Conservation (phyloP, 2,113 vertebrate genomes). For the Lophotis ruficrista region DNA sequence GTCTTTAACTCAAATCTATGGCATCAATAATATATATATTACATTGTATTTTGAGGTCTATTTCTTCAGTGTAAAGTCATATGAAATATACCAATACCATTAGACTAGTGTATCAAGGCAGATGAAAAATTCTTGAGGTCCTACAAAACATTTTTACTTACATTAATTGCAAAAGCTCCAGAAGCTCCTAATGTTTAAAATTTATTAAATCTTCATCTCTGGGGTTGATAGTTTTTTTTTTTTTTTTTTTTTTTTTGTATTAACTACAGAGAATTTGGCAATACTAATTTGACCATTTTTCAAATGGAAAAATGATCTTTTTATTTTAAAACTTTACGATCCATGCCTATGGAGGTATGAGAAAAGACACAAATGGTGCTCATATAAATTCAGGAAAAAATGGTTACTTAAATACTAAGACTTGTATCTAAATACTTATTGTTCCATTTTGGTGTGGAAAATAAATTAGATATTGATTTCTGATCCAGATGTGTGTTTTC, state of each 20-base stretch:
- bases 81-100: background rate
- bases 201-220: background rate
- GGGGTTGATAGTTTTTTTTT: background rate
- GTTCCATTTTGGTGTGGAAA: background rate
- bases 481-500: background rate
- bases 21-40: conserved; percentile 17
- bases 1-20: conserved; percentile 3
- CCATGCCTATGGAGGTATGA: rapidly evolving
- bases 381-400: background rate
- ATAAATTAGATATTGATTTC: background rate
- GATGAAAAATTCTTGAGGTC: background rate
- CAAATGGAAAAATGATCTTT: background rate
- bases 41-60: conserved; percentile 9
- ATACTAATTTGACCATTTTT: background rate
- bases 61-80: background rate
- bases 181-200: background rate
- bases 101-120: background rate
- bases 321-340: background rate
- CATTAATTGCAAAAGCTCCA: background rate
- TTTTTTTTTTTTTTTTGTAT: too few species aligned
- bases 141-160: background rate
- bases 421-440: background rate
- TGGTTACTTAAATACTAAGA: background rate
- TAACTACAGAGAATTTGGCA: background rate
- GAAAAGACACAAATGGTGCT: background rate